Base-by-base conservation (phyloP, 1,140 invertebrate genomes). In the Tetramorium simillimum region DNA sequence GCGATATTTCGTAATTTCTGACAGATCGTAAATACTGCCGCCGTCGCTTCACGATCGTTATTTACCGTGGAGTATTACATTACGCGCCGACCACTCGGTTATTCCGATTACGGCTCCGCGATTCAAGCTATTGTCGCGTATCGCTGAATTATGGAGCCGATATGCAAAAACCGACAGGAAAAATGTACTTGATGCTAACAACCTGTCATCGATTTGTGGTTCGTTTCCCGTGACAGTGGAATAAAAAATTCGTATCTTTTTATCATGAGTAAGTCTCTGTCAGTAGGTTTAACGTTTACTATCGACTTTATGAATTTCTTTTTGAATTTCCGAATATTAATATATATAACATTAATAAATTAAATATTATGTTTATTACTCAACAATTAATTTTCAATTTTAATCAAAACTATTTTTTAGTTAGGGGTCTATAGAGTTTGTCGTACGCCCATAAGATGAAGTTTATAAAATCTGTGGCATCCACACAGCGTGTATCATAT, bases 61-160 rank as follows among this genome's bases (percentile, higher is more conserved):
- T 90, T 90, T 82, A 90, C 78, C 85, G 62, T 37, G 21, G 24
- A 78, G 88, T 85, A 87, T 90, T 87, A 81, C 88, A 78, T 87
- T 84, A 60, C 87, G 21, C 81, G 40, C 28, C 49, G 53, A 49
- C 37, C 72, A 65, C 69, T 62, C 77, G 72, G 82, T 46, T 76
- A 78, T 86, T 88, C 60, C 82, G 53, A 82, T 63, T 62, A 70
- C 46, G 46, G 40, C 43, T 46, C 46, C 24, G 21, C 43, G 43
- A 78, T 65, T 33, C 18, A 18, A 28, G 40, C 40, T 78, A 78
- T 72, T 82, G 56, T 65, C 49, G 82, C 18, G 21, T 12, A 24
- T 43, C n/a, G 49, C 40, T 86, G 53, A 89, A 89, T 89, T 89
- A 89, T 80, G 73, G 46, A 62, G 28, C 0, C 21, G 33, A 75